Evolutionary conservation across 92 coral and sea anemone genomes (phyloP), one percentile per base, ranked within the genome.

Genomic region (Palythoa heliodiscus): DNA sequence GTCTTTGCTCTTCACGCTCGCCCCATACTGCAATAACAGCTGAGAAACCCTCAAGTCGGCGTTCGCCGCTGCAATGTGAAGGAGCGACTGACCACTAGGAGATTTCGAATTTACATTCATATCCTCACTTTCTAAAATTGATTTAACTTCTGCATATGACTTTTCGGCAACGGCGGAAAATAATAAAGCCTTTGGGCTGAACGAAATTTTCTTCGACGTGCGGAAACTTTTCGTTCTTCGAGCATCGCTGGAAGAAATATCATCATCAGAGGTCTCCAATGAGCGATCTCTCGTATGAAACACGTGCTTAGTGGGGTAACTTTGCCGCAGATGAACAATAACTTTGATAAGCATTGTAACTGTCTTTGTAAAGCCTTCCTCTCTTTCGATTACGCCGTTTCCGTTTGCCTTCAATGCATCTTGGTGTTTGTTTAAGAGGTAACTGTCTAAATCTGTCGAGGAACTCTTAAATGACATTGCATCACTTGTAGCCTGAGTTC

Each of bases 261-360:
- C 84, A 14, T 89, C 92, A 7, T 75, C 72, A 39, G 92, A 87
- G 80, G 89, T 89, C n/a, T 78, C 71, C 11, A 61, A 58, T 38
- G 23, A 14, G 6, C 38, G 63, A 10, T 63, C 73, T 66, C 25
- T 80, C 23, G 29, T 80, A 22, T 11, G n/a, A 60, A 77, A 52
- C 70, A 86, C 52, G 60, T 61, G 71, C 58, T 61, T 23, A 0
- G 69, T 61, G 54, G 90, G 86, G 57, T 89, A 90, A 11, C 76
- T 88, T 72, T 94, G 98, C 63, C 95, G 82, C 35, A 90, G 60
- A 85, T 91, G 93, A 52, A 94, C 75, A 7, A 94, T 75, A 15
- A 94, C 95, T 86, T 94, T 94, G 93, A 94, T 94, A 24, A 94
- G 88, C 98, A 94, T 94, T 19, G 91, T 85, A 39, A 94, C 98